Percentiles rank a stretch among this genome's conserved stretches.
phyloP scores from a whole-genome alignment of 2,797 vertebrate species.

The Gymnocypris eckloni region DNA sequence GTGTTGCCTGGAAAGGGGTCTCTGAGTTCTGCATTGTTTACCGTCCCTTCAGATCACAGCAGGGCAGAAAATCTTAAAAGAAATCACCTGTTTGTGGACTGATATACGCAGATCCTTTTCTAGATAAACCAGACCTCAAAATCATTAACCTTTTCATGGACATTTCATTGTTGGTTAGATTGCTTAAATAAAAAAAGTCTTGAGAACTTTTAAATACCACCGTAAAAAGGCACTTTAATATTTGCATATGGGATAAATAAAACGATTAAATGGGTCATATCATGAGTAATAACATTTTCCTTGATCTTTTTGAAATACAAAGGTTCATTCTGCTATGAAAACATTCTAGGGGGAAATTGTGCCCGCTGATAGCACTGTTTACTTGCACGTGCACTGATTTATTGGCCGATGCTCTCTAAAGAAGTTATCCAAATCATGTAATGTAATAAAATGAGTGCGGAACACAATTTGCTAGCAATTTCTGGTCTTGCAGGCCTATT shows the following conservation, averaged over 20 bases:
- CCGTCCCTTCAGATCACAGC: conserved; percentile 53
- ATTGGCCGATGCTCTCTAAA: conserved; percentile 3
- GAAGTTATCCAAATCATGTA: conserved; percentile 19
- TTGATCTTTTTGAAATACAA: conserved; percentile 9
- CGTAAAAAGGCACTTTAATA: neutral
- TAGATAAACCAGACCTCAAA: conserved; percentile 3
- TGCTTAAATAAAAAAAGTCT: neutral
- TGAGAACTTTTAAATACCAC: neutral
- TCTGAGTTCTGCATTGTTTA: conserved; percentile 56
- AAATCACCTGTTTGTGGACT: conserved; percentile 28
- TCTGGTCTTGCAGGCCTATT: neutral
- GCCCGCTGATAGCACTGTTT: conserved; percentile 14
- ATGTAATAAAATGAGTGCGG: neutral
- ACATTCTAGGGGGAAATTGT: neutral
- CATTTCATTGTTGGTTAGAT: neutral
- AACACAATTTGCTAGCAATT: conserved; percentile 9
- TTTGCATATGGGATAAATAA: neutral
- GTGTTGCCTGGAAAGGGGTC: conserved; percentile 53
- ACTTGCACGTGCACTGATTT: neutral
- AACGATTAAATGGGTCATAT: neutral
- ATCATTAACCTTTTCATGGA: conserved; percentile 14
- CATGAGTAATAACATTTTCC: neutral
- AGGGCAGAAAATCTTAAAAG: conserved; percentile 47
- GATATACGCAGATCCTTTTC: conserved; percentile 15
- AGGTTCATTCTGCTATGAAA: conserved; percentile 21